phyloP scores from a whole-genome alignment of 2,888 invertebrate genomes.

The Hyppa rectilinea region DNA sequence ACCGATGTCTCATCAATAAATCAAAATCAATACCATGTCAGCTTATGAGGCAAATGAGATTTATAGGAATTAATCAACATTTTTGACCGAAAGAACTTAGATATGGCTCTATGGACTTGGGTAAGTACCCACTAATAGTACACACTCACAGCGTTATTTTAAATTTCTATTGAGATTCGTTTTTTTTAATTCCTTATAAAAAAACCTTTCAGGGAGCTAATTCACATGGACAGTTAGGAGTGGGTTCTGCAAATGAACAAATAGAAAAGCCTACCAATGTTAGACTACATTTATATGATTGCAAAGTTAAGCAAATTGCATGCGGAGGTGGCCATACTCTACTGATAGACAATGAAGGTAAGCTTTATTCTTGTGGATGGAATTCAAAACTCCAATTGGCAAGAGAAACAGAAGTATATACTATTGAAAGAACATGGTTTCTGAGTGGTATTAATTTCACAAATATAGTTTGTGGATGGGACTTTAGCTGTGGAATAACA shows the following conservation, averaged over 20 bases:
- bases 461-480: constrained; percentile 95
- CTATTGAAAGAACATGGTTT: constrained; percentile 91
- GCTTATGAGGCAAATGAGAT: neutral
- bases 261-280: constrained; percentile 90
- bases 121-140: constrained; percentile 65
- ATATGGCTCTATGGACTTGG: constrained; percentile 84
- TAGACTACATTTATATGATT: constrained; percentile 80
- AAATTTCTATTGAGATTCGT: neutral
- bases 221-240: constrained; percentile 95
- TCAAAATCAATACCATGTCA: constrained; percentile 15
- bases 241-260: constrained; percentile 93
- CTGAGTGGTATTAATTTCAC: constrained; percentile 90
- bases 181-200: neutral
- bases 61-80: neutral
- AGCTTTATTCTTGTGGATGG: constrained; percentile 94
- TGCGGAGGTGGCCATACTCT: constrained; percentile 95
- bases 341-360: constrained; percentile 92
- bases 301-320: constrained; percentile 91
- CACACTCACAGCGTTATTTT: neutral
- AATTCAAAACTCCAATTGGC: constrained; percentile 94
- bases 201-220: constrained; percentile 93
- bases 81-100: constrained; percentile 9
- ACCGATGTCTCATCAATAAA: neutral
- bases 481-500: constrained; percentile 94
- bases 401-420: constrained; percentile 85